These are phyloP conservation scores for Hesperophylax magnus DNA, from an alignment of 1,140 invertebrate genomes.

Conservation along the genomic window DNA sequence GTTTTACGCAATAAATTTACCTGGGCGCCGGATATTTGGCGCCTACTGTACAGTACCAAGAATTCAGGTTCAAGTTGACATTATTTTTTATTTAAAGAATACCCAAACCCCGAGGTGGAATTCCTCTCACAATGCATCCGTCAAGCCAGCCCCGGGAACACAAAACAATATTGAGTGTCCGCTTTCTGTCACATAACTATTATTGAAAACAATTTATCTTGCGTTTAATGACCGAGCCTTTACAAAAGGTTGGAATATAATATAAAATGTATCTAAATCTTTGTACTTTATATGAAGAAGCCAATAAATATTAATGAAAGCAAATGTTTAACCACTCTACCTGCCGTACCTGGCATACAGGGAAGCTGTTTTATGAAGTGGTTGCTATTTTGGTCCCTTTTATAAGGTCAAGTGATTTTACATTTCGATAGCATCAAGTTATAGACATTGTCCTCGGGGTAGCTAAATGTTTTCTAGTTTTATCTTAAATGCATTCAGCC, in stretches of 20 bases:
- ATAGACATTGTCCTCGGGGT: no score
- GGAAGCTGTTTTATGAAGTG: no score
- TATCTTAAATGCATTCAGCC: no score
- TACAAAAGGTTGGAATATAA: neutral
- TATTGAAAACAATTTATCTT: conserved; percentile 40
- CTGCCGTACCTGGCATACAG: neutral
- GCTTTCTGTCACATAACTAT: conserved; percentile 37
- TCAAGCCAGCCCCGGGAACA: conserved; percentile 19
- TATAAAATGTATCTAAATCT: conserved; percentile 9
- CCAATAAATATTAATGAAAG: neutral
- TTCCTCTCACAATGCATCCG: conserved; percentile 30
- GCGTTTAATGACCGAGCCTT: conserved; percentile 29
- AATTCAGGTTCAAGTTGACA: conserved; percentile 31
- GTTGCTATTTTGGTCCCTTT: no score
- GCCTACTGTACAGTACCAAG: conserved; percentile 11
- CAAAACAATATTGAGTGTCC: conserved; percentile 36
- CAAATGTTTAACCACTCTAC: conserved; percentile 9
- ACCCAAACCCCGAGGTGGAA: conserved; percentile 21
- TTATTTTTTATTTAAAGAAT: conserved; percentile 33
- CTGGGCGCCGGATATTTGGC: conserved; percentile 21
- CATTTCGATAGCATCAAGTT: no score
- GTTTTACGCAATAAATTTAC: neutral
- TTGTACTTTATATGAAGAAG: neutral
- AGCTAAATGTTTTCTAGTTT: no score
- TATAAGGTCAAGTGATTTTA: no score